These are phyloP conservation scores for Paralichthys olivaceus DNA, from an alignment of 2,113 vertebrate species.

Conservation along the genomic window DNA sequence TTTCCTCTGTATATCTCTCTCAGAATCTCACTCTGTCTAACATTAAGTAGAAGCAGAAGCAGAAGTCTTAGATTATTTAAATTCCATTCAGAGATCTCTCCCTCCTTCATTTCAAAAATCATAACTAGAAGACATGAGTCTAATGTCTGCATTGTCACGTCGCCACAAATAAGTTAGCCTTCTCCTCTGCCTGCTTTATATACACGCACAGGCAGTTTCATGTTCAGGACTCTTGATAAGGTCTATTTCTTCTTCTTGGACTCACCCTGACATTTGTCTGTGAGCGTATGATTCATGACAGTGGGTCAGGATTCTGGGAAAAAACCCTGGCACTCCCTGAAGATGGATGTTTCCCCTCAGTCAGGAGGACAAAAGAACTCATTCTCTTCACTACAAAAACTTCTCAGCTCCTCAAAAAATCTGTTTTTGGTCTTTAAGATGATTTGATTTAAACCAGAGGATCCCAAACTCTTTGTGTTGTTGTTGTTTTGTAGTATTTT, in stretches of 20 bases:
- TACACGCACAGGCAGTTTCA: conserved; percentile 1
- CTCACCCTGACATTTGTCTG: conserved; percentile 44
- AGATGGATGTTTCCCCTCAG: conserved; percentile 67
- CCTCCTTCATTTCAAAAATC: conserved; percentile 26
- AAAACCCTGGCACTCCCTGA: conserved; percentile 69
- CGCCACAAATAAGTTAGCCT: conserved; percentile 27
- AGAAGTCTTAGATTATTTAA: conserved; percentile 16
- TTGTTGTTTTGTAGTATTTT: conserved; percentile 53
- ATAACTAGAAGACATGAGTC: conserved; percentile 7
- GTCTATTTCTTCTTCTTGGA: conserved; percentile 41
- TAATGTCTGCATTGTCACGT: conserved; percentile 47
- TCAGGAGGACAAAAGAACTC: conserved; percentile 63
- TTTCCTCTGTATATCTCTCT: conserved; percentile 19
- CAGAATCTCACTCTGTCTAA: conserved; percentile 21
- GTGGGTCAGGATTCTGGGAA: conserved; percentile 64
- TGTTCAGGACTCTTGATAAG: conserved; percentile 34
- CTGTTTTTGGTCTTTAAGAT: conserved; percentile 53
- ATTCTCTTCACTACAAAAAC: conserved; percentile 65
- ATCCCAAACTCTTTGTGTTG: conserved; percentile 34
- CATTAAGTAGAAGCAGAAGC: conserved; percentile 69
- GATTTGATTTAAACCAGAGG: conserved; percentile 66
- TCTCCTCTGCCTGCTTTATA: conserved; percentile 10
- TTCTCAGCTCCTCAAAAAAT: conserved; percentile 47
- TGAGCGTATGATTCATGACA: conserved; percentile 66
- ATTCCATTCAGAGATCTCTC: conserved; percentile 33